These are phyloP conservation scores for Rhadina sibilatrix DNA, from an alignment of 2,113 vertebrate species.

Conservation along the genomic window DNA sequence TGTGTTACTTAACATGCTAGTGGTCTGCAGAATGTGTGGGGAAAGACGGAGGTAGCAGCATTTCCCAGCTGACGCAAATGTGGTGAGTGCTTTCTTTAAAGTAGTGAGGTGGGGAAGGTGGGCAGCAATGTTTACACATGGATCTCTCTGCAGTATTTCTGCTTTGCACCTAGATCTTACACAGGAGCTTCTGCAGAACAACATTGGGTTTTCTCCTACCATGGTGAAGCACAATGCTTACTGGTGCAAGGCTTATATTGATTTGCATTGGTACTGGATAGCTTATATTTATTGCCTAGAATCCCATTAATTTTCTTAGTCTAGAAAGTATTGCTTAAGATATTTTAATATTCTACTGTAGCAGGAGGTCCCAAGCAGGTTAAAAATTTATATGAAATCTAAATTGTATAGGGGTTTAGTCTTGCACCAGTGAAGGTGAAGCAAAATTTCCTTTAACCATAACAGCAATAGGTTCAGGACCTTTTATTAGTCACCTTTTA, in stretches of 20 bases:
- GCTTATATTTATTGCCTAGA: not conserved
- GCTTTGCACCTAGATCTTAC: not conserved
- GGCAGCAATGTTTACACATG: not conserved
- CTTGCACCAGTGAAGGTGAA: not conserved
- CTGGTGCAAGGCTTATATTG: not conserved
- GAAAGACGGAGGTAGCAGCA: not conserved
- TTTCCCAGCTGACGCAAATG: not conserved
- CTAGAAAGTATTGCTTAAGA: not conserved
- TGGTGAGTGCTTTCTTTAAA: not conserved
- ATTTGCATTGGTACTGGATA: not conserved
- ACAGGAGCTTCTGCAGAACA: not conserved
- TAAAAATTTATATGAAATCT: not conserved
- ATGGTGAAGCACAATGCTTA: not conserved
- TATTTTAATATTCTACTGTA: not conserved
- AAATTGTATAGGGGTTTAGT: not conserved
- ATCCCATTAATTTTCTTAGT: not conserved
- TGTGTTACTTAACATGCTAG: not conserved
- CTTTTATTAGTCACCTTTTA: constrained; percentile 61
- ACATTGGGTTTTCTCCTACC: not conserved
- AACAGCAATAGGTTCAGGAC: constrained; percentile 38
- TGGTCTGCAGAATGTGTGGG: not conserved
- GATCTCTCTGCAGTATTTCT: not conserved
- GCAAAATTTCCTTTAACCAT: constrained; percentile 29
- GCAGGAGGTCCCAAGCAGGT: not conserved
- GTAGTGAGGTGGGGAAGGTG: not conserved